Evolutionary conservation across 2,888 invertebrate species (phyloP), one percentile per base, ranked within the genome.

Genomic region (Latrodectus elegans): DNA sequence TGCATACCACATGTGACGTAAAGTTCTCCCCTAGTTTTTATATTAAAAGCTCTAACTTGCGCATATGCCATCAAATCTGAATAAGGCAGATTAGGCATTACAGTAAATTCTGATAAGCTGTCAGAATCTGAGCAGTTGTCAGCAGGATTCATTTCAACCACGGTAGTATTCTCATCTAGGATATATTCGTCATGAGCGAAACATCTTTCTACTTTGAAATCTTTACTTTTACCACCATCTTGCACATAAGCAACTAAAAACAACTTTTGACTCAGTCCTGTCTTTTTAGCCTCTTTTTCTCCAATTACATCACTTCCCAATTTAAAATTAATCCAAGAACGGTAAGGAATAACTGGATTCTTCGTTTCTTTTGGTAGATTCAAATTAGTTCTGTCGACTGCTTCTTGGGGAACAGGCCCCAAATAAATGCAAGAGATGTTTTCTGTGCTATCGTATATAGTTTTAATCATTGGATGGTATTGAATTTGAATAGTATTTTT

Each of bases 1-100:
- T 49, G 14, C 17, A 60, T n/a, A 12, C 72, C 72, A 12, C 80
- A 80, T 14, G 72, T 73, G 14, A 80, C 15, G 52, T 71, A 60
- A 12, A 73, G 1, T n/a, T 12, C 22, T 22, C 26, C 51, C 15
- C 14, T 11, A 4, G 15, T 17, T n/a, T 11, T 22, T 11, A n/a
- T 10, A 15, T 51, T 17, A 52, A 65, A 11, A 64, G 72, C 51
- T 26, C 22, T 22, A 8, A 65, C 10, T 60, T 64, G 22, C 2
- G 65, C 26, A 17, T 65, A 72, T 17, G 80, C 80, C 38, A 52
- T 15, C 52, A 80, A 53, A 8, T 72, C 80, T 3, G 55, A 4
- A 1, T 14, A 11, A 2, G 51, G 9, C 10, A 51, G n/a, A 15
- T 49, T 51, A 8, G 14, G 4, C 15, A 22, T 4, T 11, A 78